Evolutionary conservation across 2,797 vertebrate genomes (phyloP), one percentile per base, ranked within the genome.

Genomic region (Xyrichtys novacula): DNA sequence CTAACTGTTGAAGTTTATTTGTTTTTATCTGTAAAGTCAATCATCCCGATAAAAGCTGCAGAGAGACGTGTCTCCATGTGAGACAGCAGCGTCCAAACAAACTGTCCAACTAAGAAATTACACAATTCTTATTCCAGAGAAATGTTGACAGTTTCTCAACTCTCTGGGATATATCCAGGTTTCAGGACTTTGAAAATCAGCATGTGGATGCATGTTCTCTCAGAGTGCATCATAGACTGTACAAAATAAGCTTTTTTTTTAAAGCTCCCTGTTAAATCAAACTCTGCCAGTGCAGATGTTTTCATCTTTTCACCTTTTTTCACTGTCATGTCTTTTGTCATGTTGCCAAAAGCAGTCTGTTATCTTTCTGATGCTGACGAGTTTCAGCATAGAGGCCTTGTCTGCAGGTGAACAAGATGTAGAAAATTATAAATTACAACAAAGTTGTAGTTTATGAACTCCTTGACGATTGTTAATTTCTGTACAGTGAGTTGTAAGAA

Each of bases 301-400:
- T 55, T 53, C 16, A 6, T 28, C 70, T 53, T 3, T 16, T 56
- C 1, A 1, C 19, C 7, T 17, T 34, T 32, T 31, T 32, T 31
- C n/a, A 31, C 47, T 6, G 32, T 74, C 19, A 8, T 14, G 25
- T 67, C 31, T 20, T 65, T 56, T 56, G 23, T 81, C 54, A 43
- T 58, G 62, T 81, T 84, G 83, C 81, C 84, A 79, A 86, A 83
- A 65, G 44, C 56, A 52, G 9, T 28, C 17, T 43, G 34, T 43
- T 26, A 49, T 15, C n/a, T 53, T 63, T 70, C 23, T 69, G 58
- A 28, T 42, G 44, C 32, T 17, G 55, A 28, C 36, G 25, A 49
- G 31, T 40, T 48, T 20, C 61, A 59, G 36, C 62, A 55, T 17
- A 20, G 54, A 55, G 22, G 67, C 50, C 61, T 85, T 66, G 62